Conservation (phyloP, 2,888 invertebrate species). For the Gastracanthus pulcherrimus region DNA sequence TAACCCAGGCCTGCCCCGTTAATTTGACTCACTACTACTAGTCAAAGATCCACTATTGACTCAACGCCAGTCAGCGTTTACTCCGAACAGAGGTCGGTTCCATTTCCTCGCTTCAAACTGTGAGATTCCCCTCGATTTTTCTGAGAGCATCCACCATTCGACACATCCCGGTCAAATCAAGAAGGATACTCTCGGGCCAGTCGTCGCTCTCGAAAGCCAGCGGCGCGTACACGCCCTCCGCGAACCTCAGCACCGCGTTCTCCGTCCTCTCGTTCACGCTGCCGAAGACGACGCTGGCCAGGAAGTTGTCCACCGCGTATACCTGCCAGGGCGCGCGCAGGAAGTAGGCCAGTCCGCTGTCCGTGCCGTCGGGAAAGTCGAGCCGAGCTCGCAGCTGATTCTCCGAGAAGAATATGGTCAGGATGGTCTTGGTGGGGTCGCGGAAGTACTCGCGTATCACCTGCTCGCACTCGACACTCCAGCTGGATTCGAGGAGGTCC, state of each 20-base stretch:
- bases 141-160: too few relatives aligned
- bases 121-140: too few relatives aligned
- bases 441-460: constrained; percentile 83
- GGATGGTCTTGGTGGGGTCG: constrained; percentile 80
- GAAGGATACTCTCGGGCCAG: constrained; percentile 80
- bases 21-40: too few relatives aligned
- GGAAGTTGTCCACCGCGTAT: constrained; percentile 69
- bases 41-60: too few relatives aligned
- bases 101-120: too few relatives aligned
- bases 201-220: constrained; percentile 77
- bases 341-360: constrained; percentile 85
- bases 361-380: constrained; percentile 80
- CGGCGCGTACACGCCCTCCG: constrained; percentile 75
- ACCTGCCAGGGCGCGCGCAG: constrained; percentile 77
- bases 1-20: too few relatives aligned
- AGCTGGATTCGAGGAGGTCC: constrained; percentile 85
- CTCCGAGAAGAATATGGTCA: constrained; percentile 83
- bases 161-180: too few relatives aligned
- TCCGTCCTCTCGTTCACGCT: constrained; percentile 62
- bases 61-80: too few relatives aligned
- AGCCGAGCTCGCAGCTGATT: constrained; percentile 79
- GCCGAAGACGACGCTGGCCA: constrained; percentile 67
- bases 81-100: too few relatives aligned
- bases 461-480: constrained; percentile 83
- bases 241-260: constrained; percentile 65